Evolutionary conservation across 2,888 invertebrate species (phyloP), one percentile per base, ranked within the genome.

Genomic region (Acrobasis consociella): DNA sequence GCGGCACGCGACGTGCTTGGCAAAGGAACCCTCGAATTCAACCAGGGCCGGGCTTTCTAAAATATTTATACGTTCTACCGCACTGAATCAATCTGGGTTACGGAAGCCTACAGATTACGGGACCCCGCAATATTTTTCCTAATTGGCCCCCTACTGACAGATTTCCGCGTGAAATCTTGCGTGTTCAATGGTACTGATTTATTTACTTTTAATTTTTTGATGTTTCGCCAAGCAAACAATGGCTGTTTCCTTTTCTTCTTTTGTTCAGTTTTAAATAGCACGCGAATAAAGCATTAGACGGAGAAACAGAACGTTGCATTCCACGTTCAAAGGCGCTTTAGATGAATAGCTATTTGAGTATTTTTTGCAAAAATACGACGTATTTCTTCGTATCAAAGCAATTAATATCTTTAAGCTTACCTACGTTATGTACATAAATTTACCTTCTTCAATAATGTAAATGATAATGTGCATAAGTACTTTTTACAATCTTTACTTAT

Each of bases 71-170:
- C 71, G 65, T 72, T 69, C 73, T 69, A 75, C 83, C 81, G 72
- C 74, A 78, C 73, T 81, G 84, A 82, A 84, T 85, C 86, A 85
- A 85, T 85, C 81, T 70, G 72, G 72, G 69, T 63, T 72, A 72
- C 69, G 71, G 72, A 72, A 72, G 76, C 75, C 72, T 65, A 69
- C 72, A 75, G 78, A 81, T 82, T 82, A 76, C 75, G 72, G 67
- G 67, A 65, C 76, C 69, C 78, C 78, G 76, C 80, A 73, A 78
- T 83, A 80, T 82, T 80, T 84, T 78, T 73, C 75, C 70, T 82
- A 81, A 83, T 80, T 82, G 76, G 65, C 70, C 68, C 68, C 72
- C 67, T 68, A 68, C 71, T 74, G 72, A 71, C 72, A 71, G 70
- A 68, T 66, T 66, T 63, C 65, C 63, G 66, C 63, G 65, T 58